These are phyloP conservation scores for Corythornis cristatus DNA, from an alignment of 2,113 vertebrate species.

Conservation along the genomic window DNA sequence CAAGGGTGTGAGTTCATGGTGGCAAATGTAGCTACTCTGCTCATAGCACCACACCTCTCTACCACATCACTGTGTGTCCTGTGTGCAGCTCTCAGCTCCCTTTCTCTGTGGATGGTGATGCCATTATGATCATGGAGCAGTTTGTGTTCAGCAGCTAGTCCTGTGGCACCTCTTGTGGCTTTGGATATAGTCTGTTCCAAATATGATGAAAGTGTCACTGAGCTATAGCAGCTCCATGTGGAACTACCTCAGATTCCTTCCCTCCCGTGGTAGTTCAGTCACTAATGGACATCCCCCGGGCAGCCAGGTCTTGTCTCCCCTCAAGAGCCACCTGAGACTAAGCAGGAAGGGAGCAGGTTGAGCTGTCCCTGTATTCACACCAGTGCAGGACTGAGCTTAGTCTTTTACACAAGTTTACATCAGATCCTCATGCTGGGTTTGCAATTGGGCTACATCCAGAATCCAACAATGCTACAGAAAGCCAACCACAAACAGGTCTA, in stretches of 20 bases:
- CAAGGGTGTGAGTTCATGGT: fast-evolving
- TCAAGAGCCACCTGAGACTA: neutral
- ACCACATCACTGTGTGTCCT: neutral
- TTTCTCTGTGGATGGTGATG: neutral
- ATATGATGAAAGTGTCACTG: neutral
- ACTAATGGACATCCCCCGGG: neutral
- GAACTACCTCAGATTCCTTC: neutral
- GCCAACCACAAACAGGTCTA: constrained; percentile 16
- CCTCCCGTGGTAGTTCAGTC: neutral
- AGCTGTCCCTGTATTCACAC: neutral
- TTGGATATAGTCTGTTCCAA: neutral
- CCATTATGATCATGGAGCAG: neutral
- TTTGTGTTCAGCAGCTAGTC: neutral
- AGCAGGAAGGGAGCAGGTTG: neutral
- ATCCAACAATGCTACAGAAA: constrained; percentile 9
- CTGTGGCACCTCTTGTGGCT: neutral
- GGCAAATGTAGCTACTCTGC: neutral
- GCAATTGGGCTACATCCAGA: neutral
- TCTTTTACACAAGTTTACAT: neutral
- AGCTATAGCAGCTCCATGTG: neutral
- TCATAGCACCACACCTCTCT: neutral
- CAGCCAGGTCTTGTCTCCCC: neutral
- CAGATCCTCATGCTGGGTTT: neutral
- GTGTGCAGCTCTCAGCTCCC: neutral
- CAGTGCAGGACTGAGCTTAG: neutral